phyloP scores from a whole-genome alignment of 1,140 invertebrate genomes.

The Thalassaphorura encarpata region DNA sequence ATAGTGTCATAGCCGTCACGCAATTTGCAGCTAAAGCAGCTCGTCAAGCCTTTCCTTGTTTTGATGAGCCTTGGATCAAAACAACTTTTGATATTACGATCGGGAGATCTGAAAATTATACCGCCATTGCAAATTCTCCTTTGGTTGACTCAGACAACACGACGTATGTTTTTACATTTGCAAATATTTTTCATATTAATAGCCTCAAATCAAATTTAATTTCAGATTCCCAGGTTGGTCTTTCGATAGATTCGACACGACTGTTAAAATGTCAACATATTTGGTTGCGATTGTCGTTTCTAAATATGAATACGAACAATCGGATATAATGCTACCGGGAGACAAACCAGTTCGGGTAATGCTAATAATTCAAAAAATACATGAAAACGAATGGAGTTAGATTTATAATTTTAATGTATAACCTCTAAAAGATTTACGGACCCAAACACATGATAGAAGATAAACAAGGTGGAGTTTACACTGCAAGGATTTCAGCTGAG shows the following conservation, averaged over 20 bases:
- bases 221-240: conserved; percentile 1
- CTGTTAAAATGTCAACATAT: conserved; percentile 63
- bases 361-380: not conserved
- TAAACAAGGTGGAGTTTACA: conserved; percentile 10
- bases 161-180: not conserved
- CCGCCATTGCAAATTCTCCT: not conserved
- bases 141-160: not conserved
- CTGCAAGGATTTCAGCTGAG: conserved; percentile 12
- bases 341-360: conserved; percentile 12
- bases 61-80: conserved; percentile 42
- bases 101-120: not conserved
- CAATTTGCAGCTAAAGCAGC: conserved; percentile 49
- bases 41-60: conserved; percentile 47
- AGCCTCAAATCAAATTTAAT: not conserved
- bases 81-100: not conserved
- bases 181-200: not conserved
- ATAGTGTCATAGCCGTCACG: conserved; percentile 32
- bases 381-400: not conserved
- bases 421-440: not conserved
- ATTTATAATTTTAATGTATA: not conserved
- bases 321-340: not conserved
- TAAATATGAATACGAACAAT: conserved; percentile 47
- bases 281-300: conserved; percentile 65
- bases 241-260: conserved; percentile 2
- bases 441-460: conserved; percentile 10